Percentiles rank a stretch among this genome's conserved stretches.
Conservation (phyloP, 2,113 vertebrate species). For the Falco punctatus region DNA sequence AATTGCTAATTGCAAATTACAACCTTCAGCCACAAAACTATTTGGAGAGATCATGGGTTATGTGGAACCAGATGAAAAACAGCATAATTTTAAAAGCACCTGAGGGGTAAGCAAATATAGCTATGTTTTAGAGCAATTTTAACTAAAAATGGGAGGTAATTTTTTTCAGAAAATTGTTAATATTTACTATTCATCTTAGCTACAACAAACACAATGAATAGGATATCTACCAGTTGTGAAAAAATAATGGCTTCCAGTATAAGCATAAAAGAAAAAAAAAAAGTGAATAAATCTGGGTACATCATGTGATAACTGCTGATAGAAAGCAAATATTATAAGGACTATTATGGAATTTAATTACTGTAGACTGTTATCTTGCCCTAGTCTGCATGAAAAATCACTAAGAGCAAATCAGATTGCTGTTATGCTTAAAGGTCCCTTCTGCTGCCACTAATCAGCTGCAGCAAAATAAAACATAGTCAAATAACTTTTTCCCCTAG, state of each 20-base stretch:
- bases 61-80: neutral
- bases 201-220: neutral
- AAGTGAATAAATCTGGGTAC: neutral
- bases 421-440: neutral
- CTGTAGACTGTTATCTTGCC: neutral
- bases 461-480: neutral
- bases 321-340: neutral
- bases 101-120: neutral
- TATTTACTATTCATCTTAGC: neutral
- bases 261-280: neutral
- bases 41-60: neutral
- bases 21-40: neutral
- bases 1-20: neutral
- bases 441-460: neutral
- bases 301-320: neutral
- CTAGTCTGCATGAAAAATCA: neutral
- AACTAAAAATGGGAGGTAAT: neutral
- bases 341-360: neutral
- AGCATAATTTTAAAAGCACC: neutral
- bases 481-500: neutral
- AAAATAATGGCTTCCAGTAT: neutral
- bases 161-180: neutral
- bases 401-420: neutral
- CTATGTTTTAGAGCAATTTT: neutral
- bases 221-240: neutral